These are phyloP conservation scores for Atherinosoma microstoma DNA, from an alignment of 2,797 vertebrate species.

Conservation along the genomic window DNA sequence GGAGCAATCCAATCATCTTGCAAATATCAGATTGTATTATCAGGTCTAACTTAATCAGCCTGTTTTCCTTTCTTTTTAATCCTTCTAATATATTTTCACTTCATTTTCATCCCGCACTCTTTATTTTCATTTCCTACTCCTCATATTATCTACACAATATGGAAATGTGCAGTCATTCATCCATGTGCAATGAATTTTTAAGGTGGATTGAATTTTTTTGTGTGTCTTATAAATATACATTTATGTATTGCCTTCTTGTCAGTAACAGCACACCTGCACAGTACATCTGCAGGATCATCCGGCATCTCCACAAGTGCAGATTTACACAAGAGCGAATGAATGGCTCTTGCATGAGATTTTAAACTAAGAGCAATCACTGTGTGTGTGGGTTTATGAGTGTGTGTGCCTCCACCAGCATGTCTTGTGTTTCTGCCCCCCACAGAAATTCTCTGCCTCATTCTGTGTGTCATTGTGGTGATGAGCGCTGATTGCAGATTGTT, in stretches of 20 bases:
- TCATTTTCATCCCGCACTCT: slow-evolving; percentile 34
- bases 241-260: slow-evolving; percentile 77
- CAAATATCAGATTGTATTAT: slow-evolving; percentile 71
- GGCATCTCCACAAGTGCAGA: slow-evolving; percentile 28
- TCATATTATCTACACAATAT: slow-evolving; percentile 69
- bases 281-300: slow-evolving; percentile 41
- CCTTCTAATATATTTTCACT: slow-evolving; percentile 50
- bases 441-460: slow-evolving; percentile 56
- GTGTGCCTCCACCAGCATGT: slow-evolving; percentile 27
- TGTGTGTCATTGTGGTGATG: slow-evolving; percentile 83
- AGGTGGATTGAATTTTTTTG: slow-evolving; percentile 50
- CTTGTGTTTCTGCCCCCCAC: slow-evolving; percentile 56
- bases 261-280: slow-evolving; percentile 46
- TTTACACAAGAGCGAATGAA: slow-evolving; percentile 60
- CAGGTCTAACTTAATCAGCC: slow-evolving; percentile 62
- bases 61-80: slow-evolving; percentile 57
- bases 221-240: slow-evolving; percentile 74
- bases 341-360: slow-evolving; percentile 60
- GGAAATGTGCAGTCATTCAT: slow-evolving; percentile 65
- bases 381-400: slow-evolving; percentile 13
- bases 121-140: slow-evolving; percentile 62
- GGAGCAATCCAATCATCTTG: slow-evolving; percentile 61
- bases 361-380: slow-evolving; percentile 24
- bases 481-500: slow-evolving; percentile 89
- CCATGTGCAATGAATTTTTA: slow-evolving; percentile 69